phyloP scores from a whole-genome alignment of 2,113 vertebrate genomes.

The Podiceps cristatus region DNA sequence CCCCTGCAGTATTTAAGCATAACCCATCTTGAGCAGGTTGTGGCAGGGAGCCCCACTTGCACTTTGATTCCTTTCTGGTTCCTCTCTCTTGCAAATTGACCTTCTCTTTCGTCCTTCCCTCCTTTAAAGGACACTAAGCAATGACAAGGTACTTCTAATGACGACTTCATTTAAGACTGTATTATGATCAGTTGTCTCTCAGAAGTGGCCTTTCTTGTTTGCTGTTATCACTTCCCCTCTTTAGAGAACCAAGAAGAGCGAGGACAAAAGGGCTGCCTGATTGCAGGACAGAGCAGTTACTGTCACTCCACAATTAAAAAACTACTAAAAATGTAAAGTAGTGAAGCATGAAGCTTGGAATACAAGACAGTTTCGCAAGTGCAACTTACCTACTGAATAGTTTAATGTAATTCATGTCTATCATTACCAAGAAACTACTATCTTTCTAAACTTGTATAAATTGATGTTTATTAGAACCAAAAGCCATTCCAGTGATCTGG shows the following conservation, averaged over 20 bases:
- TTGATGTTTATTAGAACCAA: background rate
- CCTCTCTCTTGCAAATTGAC: background rate
- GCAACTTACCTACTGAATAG: background rate
- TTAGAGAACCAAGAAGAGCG: background rate
- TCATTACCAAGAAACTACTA: background rate
- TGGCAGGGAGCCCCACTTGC: background rate
- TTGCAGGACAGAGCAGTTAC: background rate
- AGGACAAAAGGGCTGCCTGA: background rate
- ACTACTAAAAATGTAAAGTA: background rate
- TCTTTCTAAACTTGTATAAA: background rate
- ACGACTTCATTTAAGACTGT: background rate
- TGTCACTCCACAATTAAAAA: background rate
- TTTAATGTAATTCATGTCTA: background rate
- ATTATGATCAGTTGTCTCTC: background rate
- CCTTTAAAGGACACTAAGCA: background rate
- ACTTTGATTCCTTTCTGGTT: background rate
- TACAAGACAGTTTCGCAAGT: background rate
- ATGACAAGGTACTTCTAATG: background rate
- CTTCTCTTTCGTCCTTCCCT: background rate
- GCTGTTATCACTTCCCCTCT: background rate
- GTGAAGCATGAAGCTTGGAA: background rate
- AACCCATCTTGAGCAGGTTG: background rate
- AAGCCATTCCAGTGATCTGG: background rate
- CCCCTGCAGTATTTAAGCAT: background rate
- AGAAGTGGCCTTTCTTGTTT: background rate